Evolutionary conservation across 1,140 invertebrate species (phyloP), one percentile per base, ranked within the genome.

Genomic region (Drosophila fuyamai): DNA sequence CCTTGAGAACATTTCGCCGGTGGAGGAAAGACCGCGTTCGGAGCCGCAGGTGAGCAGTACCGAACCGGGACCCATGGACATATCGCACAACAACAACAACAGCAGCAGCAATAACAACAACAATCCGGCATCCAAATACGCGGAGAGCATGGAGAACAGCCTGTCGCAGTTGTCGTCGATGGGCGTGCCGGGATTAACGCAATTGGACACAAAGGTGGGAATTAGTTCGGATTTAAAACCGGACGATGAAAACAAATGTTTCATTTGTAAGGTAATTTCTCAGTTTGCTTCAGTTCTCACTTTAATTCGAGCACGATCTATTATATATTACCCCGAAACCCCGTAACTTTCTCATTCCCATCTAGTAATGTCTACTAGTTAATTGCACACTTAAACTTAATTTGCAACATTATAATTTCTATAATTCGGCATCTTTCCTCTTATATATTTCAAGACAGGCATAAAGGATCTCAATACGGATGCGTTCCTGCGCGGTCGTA

Each of bases 261-360:
- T 92, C 86, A 92, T 92, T 92, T 92, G 92, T 92, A 92, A 92
- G 92, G 92, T 92, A 91, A 92, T 81, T 91, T 81, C 82, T 85
- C 70, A 86, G 91, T 84, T 91, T 92, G 81, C 81, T 83, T 91
- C 67, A 90, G 81, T 91, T 83, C 47, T 75, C 71, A 61, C 75
- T 68, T 60, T 57, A 55, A 36, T 23, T 65, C 41, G 43, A 75
- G 73, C 73, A 75, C 73, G 73, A 65, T 40, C 71, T 14, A 12
- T 40, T 13, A 12, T 40, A 18, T 6, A 23, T 18, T 13, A 36
- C 44, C 46, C 36, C 43, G 13, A 29, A 38, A 1, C 32, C 59
- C 44, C 46, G 9, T 61, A 43, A 59, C 55, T 46, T 50, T 43
- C 46, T 43, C 23, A 54, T 27, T 16, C 38, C 32, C 8, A 9